Conservation (phyloP, 2,797 vertebrate species). For the Linurgus olivaceus region DNA sequence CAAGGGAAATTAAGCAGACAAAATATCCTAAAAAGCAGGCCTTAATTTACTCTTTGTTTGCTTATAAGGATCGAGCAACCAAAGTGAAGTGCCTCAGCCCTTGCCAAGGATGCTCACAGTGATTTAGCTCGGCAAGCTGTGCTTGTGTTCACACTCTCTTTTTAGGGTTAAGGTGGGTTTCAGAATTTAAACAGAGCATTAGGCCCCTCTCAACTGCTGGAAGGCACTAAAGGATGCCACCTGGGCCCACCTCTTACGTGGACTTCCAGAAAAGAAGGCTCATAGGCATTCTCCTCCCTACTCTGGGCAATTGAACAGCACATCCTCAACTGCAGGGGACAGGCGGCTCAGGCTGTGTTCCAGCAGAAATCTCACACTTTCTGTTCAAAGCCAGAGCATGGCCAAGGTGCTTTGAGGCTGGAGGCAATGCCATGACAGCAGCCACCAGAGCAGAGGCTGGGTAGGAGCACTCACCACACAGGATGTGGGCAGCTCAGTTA, state of each 20-base stretch:
- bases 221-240: background rate
- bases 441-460: background rate
- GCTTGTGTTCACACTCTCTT: background rate
- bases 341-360: background rate
- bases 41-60: background rate
- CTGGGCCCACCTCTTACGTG: background rate
- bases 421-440: background rate
- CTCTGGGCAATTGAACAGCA: background rate
- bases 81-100: background rate
- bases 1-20: background rate
- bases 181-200: background rate
- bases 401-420: background rate
- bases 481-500: background rate
- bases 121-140: background rate
- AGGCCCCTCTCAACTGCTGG: background rate
- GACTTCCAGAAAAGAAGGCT: background rate
- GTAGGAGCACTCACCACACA: accelerated
- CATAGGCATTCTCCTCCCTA: background rate
- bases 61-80: background rate
- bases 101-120: background rate
- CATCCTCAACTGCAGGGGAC: background rate
- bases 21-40: background rate
- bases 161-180: background rate
- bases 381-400: background rate
- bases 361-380: background rate